Percentiles rank a stretch among this genome's conserved stretches.
These are phyloP conservation scores for Megalurothrips usitatus DNA, from an alignment of 2,888 invertebrate species.

Conservation along the genomic window DNA sequence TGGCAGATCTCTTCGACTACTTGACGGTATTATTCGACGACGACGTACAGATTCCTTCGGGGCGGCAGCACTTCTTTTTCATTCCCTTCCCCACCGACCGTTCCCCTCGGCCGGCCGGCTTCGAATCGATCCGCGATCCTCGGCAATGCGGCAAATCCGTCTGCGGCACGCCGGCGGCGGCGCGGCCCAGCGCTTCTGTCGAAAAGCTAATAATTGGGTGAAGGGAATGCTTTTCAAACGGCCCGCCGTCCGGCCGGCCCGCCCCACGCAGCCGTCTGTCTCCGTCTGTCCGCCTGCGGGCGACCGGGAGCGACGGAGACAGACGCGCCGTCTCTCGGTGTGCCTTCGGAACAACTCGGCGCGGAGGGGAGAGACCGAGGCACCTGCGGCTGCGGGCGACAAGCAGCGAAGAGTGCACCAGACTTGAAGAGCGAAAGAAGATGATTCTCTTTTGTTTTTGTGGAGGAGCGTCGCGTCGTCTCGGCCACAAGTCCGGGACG, in stretches of 20 bases:
- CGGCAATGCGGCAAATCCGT: background rate
- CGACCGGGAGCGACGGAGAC: background rate
- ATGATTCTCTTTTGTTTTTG: background rate
- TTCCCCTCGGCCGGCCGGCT: too few species aligned
- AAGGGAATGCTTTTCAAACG: background rate
- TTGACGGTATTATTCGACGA: constrained; percentile 25
- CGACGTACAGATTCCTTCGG: constrained; percentile 5
- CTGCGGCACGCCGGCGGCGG: background rate
- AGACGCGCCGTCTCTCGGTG: background rate
- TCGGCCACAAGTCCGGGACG: background rate
- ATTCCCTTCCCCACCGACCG: background rate
- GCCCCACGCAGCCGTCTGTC: background rate
- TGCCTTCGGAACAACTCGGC: background rate
- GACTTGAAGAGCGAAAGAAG: background rate
- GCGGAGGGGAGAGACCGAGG: background rate
- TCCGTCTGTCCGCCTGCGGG: background rate
- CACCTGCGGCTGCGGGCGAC: background rate
- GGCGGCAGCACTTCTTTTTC: background rate
- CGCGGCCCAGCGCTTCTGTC: background rate
- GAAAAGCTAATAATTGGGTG: constrained; percentile 26
- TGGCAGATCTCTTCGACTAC: constrained; percentile 7
- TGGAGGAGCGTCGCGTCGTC: too few species aligned
- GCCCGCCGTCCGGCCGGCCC: background rate
- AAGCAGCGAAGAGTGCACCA: background rate
- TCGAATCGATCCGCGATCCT: background rate